Base-by-base conservation (phyloP, 2,113 vertebrate species). In the Tetrax tetrax region DNA sequence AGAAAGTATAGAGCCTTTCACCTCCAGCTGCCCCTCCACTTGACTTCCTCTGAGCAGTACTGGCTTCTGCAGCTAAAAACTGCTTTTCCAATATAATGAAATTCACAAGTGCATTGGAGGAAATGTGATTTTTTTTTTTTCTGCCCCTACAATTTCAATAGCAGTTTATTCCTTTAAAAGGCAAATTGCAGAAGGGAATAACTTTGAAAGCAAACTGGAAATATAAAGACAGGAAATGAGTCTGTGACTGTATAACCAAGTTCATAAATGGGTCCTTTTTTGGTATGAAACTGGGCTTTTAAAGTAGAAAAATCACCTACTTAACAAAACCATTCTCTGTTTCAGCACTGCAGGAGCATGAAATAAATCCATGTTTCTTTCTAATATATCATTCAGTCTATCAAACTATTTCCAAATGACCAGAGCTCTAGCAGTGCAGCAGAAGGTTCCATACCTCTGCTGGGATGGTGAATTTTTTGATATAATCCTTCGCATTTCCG, bases 151-250 rank as follows among this genome's bases (percentile, higher is more conserved):
- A 95, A 87, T 96, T 97, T 96, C 96, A 96, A 97, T 95, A 95
- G 90, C 93, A 97, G 94, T 93, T 94, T 97, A 95, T 96, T 96
- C 82, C 82, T 96, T 97, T 96, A 96, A 96, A 96, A 97, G 87
- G 93, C 90, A 96, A 95, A 95, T 96, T 97, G 96, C 94, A 97
- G 87, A 95, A 94, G 95, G 96, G 96, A 96, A 93, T 96, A 96
- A 90, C 96, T 97, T 96, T 96, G 93, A 97, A 97, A 94, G 90
- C 93, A 97, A 97, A 96, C 90, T 97, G 93, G 93, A 97, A 96
- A 95, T 96, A 97, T 96, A 97, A 97, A 95, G 96, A 97, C 96
- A 97, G 96, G 97, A 97, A 97, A 97, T 97, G 95, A 97, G 93
- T 97, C 88, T 97, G 95, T 96, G 94, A 93, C 95, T 96, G 88